phyloP scores from a whole-genome alignment of 2,888 invertebrate species.

The Microctonus aethiopoides region DNA sequence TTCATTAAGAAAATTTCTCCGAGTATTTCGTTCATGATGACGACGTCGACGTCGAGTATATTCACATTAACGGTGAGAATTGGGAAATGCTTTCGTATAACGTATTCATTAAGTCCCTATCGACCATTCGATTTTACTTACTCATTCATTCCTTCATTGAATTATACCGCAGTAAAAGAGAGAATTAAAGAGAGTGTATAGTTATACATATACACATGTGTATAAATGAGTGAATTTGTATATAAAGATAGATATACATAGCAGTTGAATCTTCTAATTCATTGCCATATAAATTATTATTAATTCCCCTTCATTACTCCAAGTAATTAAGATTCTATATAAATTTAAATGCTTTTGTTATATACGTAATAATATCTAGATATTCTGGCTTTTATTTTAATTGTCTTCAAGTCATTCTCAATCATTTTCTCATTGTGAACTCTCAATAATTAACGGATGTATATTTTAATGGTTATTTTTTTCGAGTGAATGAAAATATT shows the following conservation, averaged over 20 bases:
- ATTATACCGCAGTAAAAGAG: slow-evolving; percentile 3
- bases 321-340: slow-evolving; percentile 7
- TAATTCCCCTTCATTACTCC: slow-evolving; percentile 24
- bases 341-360: neutral
- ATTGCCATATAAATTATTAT: slow-evolving; percentile 7
- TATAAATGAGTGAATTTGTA: neutral
- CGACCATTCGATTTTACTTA: slow-evolving; percentile 25
- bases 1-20: slow-evolving; percentile 28
- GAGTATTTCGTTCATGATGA: neutral
- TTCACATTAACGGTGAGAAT: neutral
- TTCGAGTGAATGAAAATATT: too few species aligned
- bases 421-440: neutral
- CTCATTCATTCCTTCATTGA: slow-evolving; percentile 15
- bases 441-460: neutral
- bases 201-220: neutral
- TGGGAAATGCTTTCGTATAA: slow-evolving; percentile 12
- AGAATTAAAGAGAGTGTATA: neutral
- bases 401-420: slow-evolving; percentile 10
- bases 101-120: slow-evolving; percentile 13
- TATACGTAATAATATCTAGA: neutral
- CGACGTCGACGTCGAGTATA: neutral
- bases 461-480: neutral
- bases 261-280: neutral
- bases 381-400: slow-evolving; percentile 16
- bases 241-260: neutral